Percentiles rank a stretch among this genome's conserved stretches.
Conservation (phyloP, 2,888 invertebrate species). For the Petrophora chlorosata region DNA sequence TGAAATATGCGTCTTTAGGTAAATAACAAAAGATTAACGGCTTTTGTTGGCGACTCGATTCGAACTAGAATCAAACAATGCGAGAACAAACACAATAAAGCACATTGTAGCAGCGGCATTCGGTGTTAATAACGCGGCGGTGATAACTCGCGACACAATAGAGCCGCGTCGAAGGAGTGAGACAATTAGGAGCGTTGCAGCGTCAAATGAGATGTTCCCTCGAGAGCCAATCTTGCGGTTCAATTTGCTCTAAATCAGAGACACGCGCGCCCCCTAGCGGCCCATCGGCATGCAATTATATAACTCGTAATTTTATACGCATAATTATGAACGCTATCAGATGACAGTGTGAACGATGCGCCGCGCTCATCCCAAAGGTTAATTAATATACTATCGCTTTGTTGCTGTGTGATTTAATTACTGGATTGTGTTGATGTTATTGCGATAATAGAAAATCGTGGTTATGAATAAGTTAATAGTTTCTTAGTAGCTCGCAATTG, state of each 20-base stretch:
- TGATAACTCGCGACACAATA: conserved; percentile 62
- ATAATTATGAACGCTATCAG: conserved; percentile 59
- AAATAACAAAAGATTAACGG: conserved; percentile 20
- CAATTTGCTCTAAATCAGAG: conserved; percentile 79
- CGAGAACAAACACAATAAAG: conserved; percentile 44
- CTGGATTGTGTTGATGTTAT: conserved; percentile 37
- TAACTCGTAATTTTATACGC: conserved; percentile 48
- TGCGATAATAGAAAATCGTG: conserved; percentile 22
- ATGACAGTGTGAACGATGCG: conserved; percentile 47
- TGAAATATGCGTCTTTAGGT: conserved; percentile 8
- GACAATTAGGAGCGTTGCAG: conserved; percentile 76
- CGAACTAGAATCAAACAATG: conserved; percentile 30
- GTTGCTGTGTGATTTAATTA: conserved; percentile 47
- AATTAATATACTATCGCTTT: conserved; percentile 44
- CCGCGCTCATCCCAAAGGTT: conserved; percentile 45
- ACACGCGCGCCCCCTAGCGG: conserved; percentile 50
- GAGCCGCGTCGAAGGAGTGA: conserved; percentile 59
- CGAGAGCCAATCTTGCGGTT: conserved; percentile 73
- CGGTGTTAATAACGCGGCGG: conserved; percentile 50
- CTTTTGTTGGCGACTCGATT: conserved; percentile 27
- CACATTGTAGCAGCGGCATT: conserved; percentile 38
- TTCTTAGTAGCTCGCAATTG: neutral
- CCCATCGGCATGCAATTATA: conserved; percentile 50
- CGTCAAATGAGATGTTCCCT: conserved; percentile 77
- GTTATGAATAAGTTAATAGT: conserved; percentile 9